Conservation (phyloP, 1,140 invertebrate species). For the Scaptomyza graminum region DNA sequence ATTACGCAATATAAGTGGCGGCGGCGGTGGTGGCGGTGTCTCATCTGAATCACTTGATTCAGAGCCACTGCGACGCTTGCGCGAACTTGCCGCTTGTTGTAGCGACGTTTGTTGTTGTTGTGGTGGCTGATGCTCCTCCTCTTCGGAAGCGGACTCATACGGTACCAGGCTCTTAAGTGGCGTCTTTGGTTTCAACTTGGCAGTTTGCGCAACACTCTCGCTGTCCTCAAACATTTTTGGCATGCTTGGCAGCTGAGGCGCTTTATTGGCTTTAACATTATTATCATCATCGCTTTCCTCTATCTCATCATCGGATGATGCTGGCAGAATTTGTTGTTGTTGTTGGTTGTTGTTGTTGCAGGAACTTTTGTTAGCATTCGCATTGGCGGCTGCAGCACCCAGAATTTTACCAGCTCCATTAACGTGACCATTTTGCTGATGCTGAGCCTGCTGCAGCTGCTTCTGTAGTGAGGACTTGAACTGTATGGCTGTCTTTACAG, state of each 20-base stretch:
- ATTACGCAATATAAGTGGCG: constrained; percentile 31
- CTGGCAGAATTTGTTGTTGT: constrained; percentile 66
- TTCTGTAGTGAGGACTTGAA: constrained; percentile 49
- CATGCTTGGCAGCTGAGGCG: constrained; percentile 72
- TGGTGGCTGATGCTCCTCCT: constrained; percentile 60
- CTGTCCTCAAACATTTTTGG: constrained; percentile 62
- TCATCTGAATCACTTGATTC: constrained; percentile 59
- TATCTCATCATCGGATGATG: constrained; percentile 67
- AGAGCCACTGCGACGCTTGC: constrained; percentile 60
- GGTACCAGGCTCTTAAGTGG: constrained; percentile 79
- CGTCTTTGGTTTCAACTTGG: constrained; percentile 57
- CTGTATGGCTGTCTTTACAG: constrained; percentile 49
- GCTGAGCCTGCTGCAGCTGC: constrained; percentile 32
- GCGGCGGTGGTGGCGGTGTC: constrained; percentile 2
- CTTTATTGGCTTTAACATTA: constrained; percentile 41
- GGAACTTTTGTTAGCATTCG: constrained; percentile 75
- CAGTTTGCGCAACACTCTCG: constrained; percentile 49
- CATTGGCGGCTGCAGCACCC: constrained; percentile 26
- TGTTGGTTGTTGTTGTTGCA: constrained; percentile 50
- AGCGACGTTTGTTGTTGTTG: constrained; percentile 15
- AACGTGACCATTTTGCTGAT: constrained; percentile 56
- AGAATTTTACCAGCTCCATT: constrained; percentile 69
- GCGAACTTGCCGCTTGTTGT: constrained; percentile 44
- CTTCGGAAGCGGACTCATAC: constrained; percentile 79
- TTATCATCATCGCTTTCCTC: constrained; percentile 51